Evolutionary conservation across 2,888 invertebrate species (phyloP), one percentile per base, ranked within the genome.

Genomic region (Cheilosia vernalis): DNA sequence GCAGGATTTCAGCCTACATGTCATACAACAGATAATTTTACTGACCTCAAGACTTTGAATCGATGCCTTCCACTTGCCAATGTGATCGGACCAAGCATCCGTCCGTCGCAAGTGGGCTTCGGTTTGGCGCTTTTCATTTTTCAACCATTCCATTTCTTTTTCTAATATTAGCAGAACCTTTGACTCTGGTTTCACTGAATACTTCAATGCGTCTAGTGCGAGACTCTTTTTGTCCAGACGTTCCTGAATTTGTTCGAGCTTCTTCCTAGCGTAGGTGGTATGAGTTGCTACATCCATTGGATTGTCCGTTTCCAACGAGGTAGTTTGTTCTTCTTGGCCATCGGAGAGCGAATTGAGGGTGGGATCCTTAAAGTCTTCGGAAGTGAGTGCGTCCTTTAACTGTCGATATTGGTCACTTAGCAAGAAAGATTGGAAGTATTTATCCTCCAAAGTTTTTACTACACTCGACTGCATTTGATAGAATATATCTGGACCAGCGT

Each of bases 1-100:
- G 6, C 17, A 44, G 44, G 37, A 87, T 74, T 70, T 87, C 83
- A 44, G 15, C 69, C 81, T 55, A 27, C n/a, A 13, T 37, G 40
- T 5, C 4, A 60, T 0, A 6, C 30, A 19, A 9, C 9, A 9
- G 3, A 19, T 19, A n/a, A n/a, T 4, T 47, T 19, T 47, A 17
- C 17, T 19, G 42, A 93, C 96, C 95, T 97, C 96, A 7, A 96
- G 96, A 89, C 95, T 96, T 90, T 96, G 96, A 27, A 98, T 96
- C 51, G 95, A 95, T 6, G 97, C 97, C 80, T 96, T 94, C 98
- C 98, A 98, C 87, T 94, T 94, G 24, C 98, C 97, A 87, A 98
- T 93, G 91, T 98, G 96, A 88, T 97, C 97, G 0, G 96, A 96
- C 98, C 98, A 98, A 61, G 96, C 95, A 92, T 97, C 97, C 0